These are phyloP conservation scores for Holocentrus rufus DNA, from an alignment of 2,797 vertebrate species.

Conservation along the genomic window DNA sequence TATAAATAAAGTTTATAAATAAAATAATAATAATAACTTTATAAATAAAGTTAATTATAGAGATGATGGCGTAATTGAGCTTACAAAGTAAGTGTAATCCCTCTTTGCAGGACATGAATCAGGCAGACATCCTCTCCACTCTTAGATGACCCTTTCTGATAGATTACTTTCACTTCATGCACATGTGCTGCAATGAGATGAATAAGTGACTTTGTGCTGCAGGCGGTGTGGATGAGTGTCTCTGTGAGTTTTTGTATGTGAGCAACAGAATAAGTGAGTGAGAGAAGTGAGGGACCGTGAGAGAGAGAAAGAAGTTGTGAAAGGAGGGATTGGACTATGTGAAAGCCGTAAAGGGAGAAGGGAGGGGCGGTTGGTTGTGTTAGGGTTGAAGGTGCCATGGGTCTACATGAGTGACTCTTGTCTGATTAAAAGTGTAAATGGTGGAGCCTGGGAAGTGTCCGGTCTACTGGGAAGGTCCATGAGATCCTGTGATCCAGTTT, in stretches of 20 bases:
- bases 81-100: too few species aligned
- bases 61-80: too few species aligned
- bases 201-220: slow-evolving; percentile 54
- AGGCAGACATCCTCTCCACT: slow-evolving; percentile 26
- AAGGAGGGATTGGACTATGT: slow-evolving; percentile 8
- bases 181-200: slow-evolving; percentile 45
- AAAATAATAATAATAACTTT: too few species aligned
- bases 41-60: too few species aligned
- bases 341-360: slow-evolving; percentile 10
- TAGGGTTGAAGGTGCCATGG: slow-evolving; percentile 2
- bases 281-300: not conserved
- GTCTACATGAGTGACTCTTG: slow-evolving; percentile 22
- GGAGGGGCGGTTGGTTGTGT: slow-evolving; percentile 5
- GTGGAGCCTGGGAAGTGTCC: not conserved
- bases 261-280: slow-evolving; percentile 26
- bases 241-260: slow-evolving; percentile 27
- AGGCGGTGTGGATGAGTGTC: slow-evolving; percentile 38
- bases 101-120: not conserved
- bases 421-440: slow-evolving; percentile 29
- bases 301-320: slow-evolving; percentile 2
- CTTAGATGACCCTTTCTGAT: slow-evolving; percentile 38
- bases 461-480: slow-evolving; percentile 6
- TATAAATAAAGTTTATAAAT: too few species aligned
- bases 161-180: slow-evolving; percentile 59
- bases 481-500: slow-evolving; percentile 22